These are phyloP conservation scores for Trichechus manatus DNA, from an alignment of 2,113 vertebrate genomes.

Conservation along the genomic window DNA sequence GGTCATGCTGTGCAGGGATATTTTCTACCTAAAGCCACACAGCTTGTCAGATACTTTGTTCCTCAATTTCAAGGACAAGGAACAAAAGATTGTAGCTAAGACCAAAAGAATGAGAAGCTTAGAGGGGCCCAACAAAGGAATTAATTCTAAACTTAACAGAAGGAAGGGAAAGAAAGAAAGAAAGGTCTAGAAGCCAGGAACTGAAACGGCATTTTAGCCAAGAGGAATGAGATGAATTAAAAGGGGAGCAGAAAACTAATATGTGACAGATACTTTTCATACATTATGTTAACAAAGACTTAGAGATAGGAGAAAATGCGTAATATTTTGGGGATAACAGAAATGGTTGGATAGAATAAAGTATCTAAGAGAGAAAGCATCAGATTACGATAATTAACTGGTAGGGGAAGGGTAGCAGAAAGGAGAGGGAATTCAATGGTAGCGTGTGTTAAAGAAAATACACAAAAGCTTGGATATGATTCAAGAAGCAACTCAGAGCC, in stretches of 20 bases:
- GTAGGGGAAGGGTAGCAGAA: background rate
- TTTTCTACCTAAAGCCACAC: slow-evolving; percentile 28
- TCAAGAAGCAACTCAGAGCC: slow-evolving; percentile 15
- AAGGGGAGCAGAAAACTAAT: background rate
- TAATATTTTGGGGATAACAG: background rate
- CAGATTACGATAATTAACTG: background rate
- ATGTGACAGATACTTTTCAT: background rate
- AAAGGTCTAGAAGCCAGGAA: background rate
- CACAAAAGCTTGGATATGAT: slow-evolving; percentile 30
- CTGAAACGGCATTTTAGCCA: slow-evolving; percentile 37
- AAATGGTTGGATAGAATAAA: background rate
- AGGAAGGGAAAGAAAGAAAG: background rate
- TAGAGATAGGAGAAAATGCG: background rate
- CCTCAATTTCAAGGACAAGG: background rate
- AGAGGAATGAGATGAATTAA: background rate
- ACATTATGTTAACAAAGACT: background rate
- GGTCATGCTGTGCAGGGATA: background rate
- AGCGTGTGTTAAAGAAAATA: slow-evolving; percentile 15
- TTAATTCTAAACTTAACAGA: background rate
- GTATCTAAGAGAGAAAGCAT: background rate
- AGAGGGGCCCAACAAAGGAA: background rate
- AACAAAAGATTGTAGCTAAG: background rate
- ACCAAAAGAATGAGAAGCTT: slow-evolving; percentile 19
- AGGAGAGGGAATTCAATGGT: background rate
- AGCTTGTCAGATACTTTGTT: background rate